Evolutionary conservation across 2,797 vertebrate species (phyloP).

Genomic region (Acomys russatus): DNA sequence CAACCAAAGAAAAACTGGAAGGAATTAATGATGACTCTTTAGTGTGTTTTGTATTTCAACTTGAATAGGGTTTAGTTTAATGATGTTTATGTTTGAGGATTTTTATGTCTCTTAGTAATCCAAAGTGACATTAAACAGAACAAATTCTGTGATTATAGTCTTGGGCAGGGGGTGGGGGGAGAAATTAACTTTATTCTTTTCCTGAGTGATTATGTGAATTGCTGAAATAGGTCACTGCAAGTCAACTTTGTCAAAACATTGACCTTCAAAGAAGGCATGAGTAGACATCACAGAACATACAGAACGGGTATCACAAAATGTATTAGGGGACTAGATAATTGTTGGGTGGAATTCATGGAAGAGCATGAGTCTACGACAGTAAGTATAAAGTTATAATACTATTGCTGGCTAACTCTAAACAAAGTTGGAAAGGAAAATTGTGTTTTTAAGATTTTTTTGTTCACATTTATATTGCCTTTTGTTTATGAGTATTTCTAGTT

Average conservation of each 20-base stretch:
- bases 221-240: slow-evolving; percentile 76
- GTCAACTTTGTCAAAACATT: slow-evolving; percentile 78
- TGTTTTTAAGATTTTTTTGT: slow-evolving; percentile 52
- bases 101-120: slow-evolving; percentile 83
- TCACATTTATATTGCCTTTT: neutral
- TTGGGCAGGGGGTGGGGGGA: slow-evolving; percentile 35
- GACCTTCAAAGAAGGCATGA: slow-evolving; percentile 76
- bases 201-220: slow-evolving; percentile 79
- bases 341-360: slow-evolving; percentile 32
- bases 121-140: slow-evolving; percentile 82
- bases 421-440: slow-evolving; percentile 55
- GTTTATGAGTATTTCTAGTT: neutral
- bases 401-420: slow-evolving; percentile 45
- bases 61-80: slow-evolving; percentile 85
- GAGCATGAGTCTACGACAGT: neutral
- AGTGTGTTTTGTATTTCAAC: slow-evolving; percentile 82
- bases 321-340: slow-evolving; percentile 30
- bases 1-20: slow-evolving; percentile 81
- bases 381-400: slow-evolving; percentile 41
- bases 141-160: slow-evolving; percentile 74
- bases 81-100: slow-evolving; percentile 83
- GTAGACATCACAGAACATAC: slow-evolving; percentile 49
- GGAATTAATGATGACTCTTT: slow-evolving; percentile 83
- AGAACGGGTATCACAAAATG: slow-evolving; percentile 36
- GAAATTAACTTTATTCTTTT: slow-evolving; percentile 82